A percentile compares a stretch with the other conserved stretches of the same genome.
Conservation (phyloP, 2,797 vertebrate species). For the Aldrovandia affinis region DNA sequence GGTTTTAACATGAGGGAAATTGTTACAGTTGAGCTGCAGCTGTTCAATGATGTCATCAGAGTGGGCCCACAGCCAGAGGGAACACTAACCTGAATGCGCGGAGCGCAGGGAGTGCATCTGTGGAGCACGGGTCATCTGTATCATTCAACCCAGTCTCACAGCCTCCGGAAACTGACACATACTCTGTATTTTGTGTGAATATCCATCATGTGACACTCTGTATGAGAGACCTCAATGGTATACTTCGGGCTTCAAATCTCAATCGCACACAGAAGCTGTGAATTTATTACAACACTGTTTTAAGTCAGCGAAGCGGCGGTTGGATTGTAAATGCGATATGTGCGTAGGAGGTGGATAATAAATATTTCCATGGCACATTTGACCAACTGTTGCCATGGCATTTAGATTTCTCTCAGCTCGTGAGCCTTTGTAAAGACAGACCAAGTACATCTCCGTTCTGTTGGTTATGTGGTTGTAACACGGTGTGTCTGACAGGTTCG, state of each 20-base stretch:
- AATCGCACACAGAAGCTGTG: background rate
- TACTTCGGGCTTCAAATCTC: background rate
- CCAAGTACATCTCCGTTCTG: background rate
- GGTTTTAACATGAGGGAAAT: constrained; percentile 45
- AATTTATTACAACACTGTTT: background rate
- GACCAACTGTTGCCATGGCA: constrained; percentile 60
- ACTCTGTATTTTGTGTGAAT: background rate
- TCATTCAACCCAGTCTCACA: background rate
- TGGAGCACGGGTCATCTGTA: background rate
- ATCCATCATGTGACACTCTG: background rate
- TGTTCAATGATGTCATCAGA: constrained; percentile 45
- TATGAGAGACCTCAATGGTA: background rate
- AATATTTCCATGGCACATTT: constrained; percentile 41
- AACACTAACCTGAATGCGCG: constrained; percentile 29
- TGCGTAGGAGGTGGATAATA: constrained; percentile 57
- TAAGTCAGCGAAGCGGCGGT: constrained; percentile 32
- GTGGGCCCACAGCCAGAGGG: constrained; percentile 14
- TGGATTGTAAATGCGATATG: constrained; percentile 40
- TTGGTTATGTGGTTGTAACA: background rate
- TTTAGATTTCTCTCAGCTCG: constrained; percentile 45
- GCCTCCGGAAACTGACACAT: background rate
- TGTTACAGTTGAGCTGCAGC: constrained; percentile 31
- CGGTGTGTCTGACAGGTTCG: background rate
- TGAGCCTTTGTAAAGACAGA: background rate
- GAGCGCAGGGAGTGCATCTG: background rate